Evolutionary conservation across 2,797 vertebrate species (phyloP).

Genomic region (Mus caroli): DNA sequence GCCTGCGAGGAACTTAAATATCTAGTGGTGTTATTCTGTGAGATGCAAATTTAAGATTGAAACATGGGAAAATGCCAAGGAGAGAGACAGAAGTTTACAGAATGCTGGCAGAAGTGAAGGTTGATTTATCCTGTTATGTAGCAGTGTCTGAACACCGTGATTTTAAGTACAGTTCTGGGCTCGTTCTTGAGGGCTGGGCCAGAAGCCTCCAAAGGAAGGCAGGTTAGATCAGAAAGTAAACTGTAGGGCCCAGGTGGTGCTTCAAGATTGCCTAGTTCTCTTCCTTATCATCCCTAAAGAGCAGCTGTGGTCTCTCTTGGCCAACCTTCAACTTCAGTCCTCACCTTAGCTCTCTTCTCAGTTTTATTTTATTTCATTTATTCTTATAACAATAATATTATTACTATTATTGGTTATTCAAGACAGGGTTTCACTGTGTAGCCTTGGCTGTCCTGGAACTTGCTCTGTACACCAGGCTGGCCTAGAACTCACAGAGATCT

Average conservation of each 20-base stretch:
- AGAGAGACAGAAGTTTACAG: constrained; percentile 60
- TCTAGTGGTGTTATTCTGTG: background rate
- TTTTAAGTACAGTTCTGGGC: constrained; percentile 24
- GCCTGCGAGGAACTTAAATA: background rate
- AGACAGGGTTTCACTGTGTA: background rate
- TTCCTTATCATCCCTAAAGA: background rate
- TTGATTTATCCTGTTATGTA: constrained; percentile 32
- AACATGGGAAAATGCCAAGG: constrained; percentile 44
- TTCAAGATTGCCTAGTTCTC: background rate
- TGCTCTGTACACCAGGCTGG: background rate
- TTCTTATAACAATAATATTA: no score
- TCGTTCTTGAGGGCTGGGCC: background rate
- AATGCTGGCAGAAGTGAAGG: background rate
- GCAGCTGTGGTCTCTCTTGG: background rate
- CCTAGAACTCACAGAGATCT: background rate
- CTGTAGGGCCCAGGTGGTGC: background rate
- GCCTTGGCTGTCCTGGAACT: background rate
- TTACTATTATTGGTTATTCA: background rate
- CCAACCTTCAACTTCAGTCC: background rate
- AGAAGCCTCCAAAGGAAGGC: background rate
- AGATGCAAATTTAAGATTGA: constrained; percentile 41
- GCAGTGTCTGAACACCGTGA: background rate
- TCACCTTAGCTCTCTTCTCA: background rate
- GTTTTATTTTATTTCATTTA: background rate
- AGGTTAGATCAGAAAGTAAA: background rate